These are phyloP conservation scores for Porites lobata DNA, from an alignment of 92 coral and sea anemone species.

Conservation along the genomic window DNA sequence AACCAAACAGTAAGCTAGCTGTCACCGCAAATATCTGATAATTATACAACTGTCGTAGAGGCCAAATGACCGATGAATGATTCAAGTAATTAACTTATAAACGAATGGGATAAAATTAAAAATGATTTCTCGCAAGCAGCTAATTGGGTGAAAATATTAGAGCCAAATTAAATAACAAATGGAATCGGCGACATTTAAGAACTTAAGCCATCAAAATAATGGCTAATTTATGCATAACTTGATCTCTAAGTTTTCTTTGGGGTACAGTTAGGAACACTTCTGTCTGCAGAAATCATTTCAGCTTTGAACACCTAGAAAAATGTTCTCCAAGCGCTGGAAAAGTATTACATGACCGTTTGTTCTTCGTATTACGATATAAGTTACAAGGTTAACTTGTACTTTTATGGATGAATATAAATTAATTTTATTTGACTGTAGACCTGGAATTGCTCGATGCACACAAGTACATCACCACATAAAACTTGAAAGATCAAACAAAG, in stretches of 20 bases:
- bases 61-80: constrained; percentile 26
- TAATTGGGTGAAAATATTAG: constrained; percentile 20
- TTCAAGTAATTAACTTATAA: constrained; percentile 17
- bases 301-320: not conserved
- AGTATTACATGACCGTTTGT: not conserved
- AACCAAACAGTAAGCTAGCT: constrained; percentile 29
- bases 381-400: not conserved
- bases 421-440: not conserved
- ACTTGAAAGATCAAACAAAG: constrained; percentile 36
- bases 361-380: not conserved
- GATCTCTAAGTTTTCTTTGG: constrained; percentile 43
- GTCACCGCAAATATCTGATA: constrained; percentile 35
- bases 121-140: not conserved
- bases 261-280: constrained; percentile 17
- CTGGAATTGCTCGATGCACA: constrained; percentile 11
- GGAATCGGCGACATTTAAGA: not conserved
- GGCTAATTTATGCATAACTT: constrained; percentile 58
- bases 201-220: not conserved
- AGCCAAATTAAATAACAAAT: not conserved
- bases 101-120: constrained; percentile 13
- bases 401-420: not conserved
- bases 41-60: constrained; percentile 42
- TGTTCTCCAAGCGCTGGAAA: not conserved
- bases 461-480: constrained; percentile 34
- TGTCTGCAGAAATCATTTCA: not conserved